Evolutionary conservation across 1,140 invertebrate genomes (phyloP).

Genomic region (Rhopalosiphum maidis): DNA sequence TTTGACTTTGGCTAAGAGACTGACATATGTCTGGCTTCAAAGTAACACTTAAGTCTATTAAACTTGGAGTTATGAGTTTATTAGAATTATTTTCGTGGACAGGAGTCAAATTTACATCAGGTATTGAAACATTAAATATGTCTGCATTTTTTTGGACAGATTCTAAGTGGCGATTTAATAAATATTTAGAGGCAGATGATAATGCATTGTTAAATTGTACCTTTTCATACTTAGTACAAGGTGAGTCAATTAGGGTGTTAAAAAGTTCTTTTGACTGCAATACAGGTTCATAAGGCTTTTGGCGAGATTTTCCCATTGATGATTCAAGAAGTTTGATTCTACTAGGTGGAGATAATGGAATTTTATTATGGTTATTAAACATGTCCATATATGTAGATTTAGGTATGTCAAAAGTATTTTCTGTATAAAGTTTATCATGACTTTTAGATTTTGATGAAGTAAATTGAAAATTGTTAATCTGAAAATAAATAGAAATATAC

Average conservation of each 20-base stretch:
- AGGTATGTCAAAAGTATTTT: background rate
- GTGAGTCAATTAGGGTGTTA: conserved; percentile 46
- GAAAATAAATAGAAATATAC: background rate
- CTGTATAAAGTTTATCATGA: conserved; percentile 36
- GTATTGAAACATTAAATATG: background rate
- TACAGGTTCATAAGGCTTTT: background rate
- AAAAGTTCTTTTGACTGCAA: conserved; percentile 47
- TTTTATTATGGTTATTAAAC: conserved; percentile 26
- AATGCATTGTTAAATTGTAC: conserved; percentile 43
- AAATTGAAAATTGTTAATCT: conserved; percentile 47
- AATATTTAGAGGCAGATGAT: conserved; percentile 45
- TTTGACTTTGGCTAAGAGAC: background rate
- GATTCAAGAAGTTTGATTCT: conserved; percentile 24
- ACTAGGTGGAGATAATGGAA: conserved; percentile 39
- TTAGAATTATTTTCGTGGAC: background rate
- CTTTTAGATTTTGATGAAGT: conserved; percentile 44
- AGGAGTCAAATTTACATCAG: background rate
- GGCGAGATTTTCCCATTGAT: background rate
- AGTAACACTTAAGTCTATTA: background rate
- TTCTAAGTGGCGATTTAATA: conserved; percentile 46
- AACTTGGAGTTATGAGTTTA: background rate
- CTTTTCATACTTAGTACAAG: conserved; percentile 51
- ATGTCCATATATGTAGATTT: conserved; percentile 16
- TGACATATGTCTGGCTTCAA: background rate
- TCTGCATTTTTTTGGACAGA: conserved; percentile 32